Percentiles rank a stretch among this genome's conserved stretches.
phyloP scores from a whole-genome alignment of 2,113 vertebrate species.

The Balaenoptera acutorostrata region DNA sequence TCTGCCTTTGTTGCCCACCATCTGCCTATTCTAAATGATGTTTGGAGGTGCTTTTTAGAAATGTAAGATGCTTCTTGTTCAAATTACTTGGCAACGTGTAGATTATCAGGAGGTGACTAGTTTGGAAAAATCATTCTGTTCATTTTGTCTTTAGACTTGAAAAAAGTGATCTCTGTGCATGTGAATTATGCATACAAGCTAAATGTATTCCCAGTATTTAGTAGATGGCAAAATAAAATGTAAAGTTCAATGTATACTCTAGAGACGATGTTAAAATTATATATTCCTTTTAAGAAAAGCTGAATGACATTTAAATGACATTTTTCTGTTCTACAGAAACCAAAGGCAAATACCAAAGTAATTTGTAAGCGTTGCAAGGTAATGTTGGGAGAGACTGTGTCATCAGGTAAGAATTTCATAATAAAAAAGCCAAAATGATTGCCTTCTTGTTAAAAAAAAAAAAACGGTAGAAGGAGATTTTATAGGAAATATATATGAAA shows the following conservation, averaged over 20 bases:
- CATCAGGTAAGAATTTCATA: conserved; percentile 86
- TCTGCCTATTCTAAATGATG: background rate
- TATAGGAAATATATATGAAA: background rate
- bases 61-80: background rate
- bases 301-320: conserved; percentile 78
- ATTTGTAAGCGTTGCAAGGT: conserved; percentile 90
- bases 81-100: conserved; percentile 12
- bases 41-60: background rate
- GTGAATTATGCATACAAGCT: conserved; percentile 57
- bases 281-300: conserved; percentile 73
- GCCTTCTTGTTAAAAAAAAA: conserved; percentile 18
- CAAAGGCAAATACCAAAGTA: conserved; percentile 83
- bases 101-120: background rate
- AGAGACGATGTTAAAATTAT: conserved; percentile 66
- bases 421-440: conserved; percentile 35
- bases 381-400: conserved; percentile 87
- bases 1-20: background rate
- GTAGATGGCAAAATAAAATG: conserved; percentile 66
- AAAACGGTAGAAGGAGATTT: background rate
- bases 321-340: conserved; percentile 86
- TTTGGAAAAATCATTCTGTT: background rate
- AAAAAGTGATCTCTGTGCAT: background rate
- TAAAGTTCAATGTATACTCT: conserved; percentile 66
- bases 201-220: conserved; percentile 52
- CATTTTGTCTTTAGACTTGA: background rate